phyloP scores from a whole-genome alignment of 2,797 vertebrate species.

The Periophthalmus magnuspinnatus region DNA sequence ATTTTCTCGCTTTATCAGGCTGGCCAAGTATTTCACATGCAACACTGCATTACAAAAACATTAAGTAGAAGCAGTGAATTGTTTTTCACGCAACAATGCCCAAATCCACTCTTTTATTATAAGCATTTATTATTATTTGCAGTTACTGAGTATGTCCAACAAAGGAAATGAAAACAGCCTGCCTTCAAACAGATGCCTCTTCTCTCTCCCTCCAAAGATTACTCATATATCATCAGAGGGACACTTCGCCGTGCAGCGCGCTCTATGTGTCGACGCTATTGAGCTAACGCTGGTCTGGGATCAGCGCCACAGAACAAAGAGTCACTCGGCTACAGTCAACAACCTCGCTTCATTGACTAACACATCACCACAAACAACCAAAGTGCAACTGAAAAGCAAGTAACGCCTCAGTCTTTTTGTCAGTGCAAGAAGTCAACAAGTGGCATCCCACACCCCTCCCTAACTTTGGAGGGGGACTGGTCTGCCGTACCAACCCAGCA shows the following conservation, averaged over 20 bases:
- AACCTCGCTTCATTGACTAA: conserved; percentile 45
- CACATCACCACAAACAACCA: conserved; percentile 35
- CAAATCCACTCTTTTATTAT: not conserved
- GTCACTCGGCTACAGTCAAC: conserved; percentile 52
- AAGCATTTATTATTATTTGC: not conserved
- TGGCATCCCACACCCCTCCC: conserved; percentile 49
- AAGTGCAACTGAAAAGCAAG: conserved; percentile 40
- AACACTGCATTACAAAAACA: not conserved
- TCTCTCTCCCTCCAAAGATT: conserved; percentile 20
- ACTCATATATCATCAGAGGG: conserved; percentile 40
- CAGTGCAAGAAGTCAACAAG: conserved; percentile 75
- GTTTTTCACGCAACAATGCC: not conserved
- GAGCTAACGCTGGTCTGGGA: conserved; percentile 36
- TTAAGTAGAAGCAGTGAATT: not conserved
- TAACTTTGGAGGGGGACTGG: conserved; percentile 31
- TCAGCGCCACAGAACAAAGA: conserved; percentile 60
- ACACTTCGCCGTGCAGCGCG: conserved; percentile 36
- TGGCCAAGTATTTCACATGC: not conserved
- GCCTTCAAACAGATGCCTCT: conserved; percentile 20
- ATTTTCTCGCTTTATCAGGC: not conserved
- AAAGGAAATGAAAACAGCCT: conserved; percentile 13
- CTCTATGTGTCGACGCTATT: conserved; percentile 40
- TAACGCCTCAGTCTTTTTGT: conserved; percentile 32
- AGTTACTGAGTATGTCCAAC: conserved; percentile 2
- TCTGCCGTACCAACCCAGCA: conserved; percentile 65